Conservation (phyloP, 2,888 invertebrate species). For the Epistrophe grossulariae region DNA sequence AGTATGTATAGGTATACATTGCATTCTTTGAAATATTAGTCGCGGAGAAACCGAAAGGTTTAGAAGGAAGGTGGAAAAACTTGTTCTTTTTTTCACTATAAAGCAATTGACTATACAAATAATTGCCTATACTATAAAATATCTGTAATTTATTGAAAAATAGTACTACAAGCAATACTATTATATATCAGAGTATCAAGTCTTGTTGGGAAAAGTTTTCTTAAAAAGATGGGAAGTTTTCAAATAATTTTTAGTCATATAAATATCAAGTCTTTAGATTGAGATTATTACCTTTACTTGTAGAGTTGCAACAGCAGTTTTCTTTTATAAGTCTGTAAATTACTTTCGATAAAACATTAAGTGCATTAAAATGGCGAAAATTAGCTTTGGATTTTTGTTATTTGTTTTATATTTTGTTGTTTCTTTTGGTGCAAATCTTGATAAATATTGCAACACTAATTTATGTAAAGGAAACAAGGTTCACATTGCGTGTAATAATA, state of each 20-base stretch:
- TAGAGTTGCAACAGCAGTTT: neutral
- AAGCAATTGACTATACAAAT: no score
- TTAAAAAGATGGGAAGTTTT: neutral
- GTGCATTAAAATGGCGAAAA: neutral
- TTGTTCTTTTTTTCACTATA: no score
- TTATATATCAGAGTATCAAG: neutral
- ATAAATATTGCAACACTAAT: neutral
- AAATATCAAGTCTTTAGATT: neutral
- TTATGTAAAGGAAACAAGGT: neutral
- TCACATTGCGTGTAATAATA: conserved; percentile 39
- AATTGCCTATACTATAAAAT: no score
- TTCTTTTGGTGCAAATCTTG: neutral
- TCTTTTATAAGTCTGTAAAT: neutral
- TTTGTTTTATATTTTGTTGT: neutral
- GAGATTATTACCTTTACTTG: neutral
- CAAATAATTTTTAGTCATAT: neutral
- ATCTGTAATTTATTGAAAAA: no score
- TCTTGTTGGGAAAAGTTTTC: neutral
- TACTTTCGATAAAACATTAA: neutral
- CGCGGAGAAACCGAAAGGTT: no score
- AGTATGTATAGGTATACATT: no score
- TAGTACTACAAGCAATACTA: neutral
- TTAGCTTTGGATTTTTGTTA: neutral
- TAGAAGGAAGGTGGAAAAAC: no score
- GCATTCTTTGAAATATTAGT: no score